Evolutionary conservation across 2,888 invertebrate genomes (phyloP).

Genomic region (Scaptodrosophila latifasciaeformis): DNA sequence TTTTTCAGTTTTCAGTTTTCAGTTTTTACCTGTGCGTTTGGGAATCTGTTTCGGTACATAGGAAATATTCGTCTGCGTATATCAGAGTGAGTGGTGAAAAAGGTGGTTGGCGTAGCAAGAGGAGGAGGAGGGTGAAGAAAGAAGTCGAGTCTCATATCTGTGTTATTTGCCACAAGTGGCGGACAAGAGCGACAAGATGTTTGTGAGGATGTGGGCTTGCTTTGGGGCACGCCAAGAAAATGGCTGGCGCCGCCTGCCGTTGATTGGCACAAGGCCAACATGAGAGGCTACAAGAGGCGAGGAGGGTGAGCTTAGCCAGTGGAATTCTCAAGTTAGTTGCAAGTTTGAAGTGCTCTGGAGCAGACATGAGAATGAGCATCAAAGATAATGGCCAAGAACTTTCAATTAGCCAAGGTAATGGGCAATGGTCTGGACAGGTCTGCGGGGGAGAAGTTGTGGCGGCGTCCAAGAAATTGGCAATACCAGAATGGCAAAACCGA

Average conservation of each 20-base stretch:
- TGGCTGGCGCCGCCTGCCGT: slow-evolving; percentile 28
- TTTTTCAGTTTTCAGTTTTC: too few species aligned
- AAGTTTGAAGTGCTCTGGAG: slow-evolving; percentile 2
- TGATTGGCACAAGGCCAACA: slow-evolving; percentile 63
- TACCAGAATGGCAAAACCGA: slow-evolving; percentile 20
- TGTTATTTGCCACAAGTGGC: slow-evolving; percentile 58
- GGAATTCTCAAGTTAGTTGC: slow-evolving; percentile 19
- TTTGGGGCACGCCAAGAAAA: slow-evolving; percentile 24
- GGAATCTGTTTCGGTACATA: not conserved
- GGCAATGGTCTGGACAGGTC: slow-evolving; percentile 5
- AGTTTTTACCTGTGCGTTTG: not conserved
- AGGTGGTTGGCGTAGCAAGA: slow-evolving; percentile 23
- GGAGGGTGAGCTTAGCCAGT: slow-evolving; percentile 3
- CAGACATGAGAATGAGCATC: slow-evolving; percentile 19
- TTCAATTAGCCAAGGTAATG: slow-evolving; percentile 46
- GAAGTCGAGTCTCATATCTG: slow-evolving; percentile 10
- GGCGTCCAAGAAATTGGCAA: not conserved
- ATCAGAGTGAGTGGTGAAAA: not conserved
- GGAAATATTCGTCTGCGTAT: slow-evolving; percentile 9
- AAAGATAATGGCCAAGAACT: slow-evolving; percentile 61
- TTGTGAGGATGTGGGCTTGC: too few species aligned
- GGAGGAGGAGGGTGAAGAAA: too few species aligned
- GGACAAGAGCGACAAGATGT: slow-evolving; percentile 21
- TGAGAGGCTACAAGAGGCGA: slow-evolving; percentile 3
- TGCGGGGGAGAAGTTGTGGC: slow-evolving; percentile 13